Evolutionary conservation across 2,797 vertebrate genomes (phyloP), one percentile per base, ranked within the genome.

Genomic region (Antennarius maculatus): DNA sequence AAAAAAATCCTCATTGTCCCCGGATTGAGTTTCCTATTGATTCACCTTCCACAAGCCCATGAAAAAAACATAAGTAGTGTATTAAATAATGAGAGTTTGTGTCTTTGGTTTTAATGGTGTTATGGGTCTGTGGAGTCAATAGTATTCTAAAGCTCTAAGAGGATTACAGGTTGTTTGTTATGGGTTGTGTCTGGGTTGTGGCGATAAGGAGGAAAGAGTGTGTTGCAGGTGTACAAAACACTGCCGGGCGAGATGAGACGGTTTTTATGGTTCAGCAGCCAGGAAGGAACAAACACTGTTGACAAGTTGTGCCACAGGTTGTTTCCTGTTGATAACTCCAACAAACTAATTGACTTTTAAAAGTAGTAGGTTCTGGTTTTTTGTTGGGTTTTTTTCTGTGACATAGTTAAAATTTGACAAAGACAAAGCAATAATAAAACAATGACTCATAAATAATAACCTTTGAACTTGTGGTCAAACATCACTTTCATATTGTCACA

Each of bases 131-230:
- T 70, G 66, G 71, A 80, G 73, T 74, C 72, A 74, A 77, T 89
- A 81, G 86, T 88, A 89, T 69, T 86, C 73, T 81, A 41, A 79
- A 76, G 85, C 83, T 75, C 74, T 93, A 93, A 93, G 89, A 92
- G 92, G 93, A 94, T 94, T 93, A 93, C 81, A 73, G 83, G 79
- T 86, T 89, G 89, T 90, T 91, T 91, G 89, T 89, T 86, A 88
- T 67, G 68, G 77, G 66, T 69, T 72, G 51, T 81, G 87, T 87
- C 92, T 94, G 92, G 84, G 56, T 87, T 80, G 82, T 69, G 55
- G 74, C 72, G 91, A 93, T 93, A 93, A 93, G 90, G 71, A 73
- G 62, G 76, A 64, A 54, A 45, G 71, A 68, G 79, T 5, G 34
- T 52, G 81, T 65, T 80, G 74, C 88, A 90, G 86, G 86, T 92